Evolutionary conservation across 1,140 invertebrate species (phyloP), one percentile per base, ranked within the genome.

Genomic region (Tetragonula clypearis): DNA sequence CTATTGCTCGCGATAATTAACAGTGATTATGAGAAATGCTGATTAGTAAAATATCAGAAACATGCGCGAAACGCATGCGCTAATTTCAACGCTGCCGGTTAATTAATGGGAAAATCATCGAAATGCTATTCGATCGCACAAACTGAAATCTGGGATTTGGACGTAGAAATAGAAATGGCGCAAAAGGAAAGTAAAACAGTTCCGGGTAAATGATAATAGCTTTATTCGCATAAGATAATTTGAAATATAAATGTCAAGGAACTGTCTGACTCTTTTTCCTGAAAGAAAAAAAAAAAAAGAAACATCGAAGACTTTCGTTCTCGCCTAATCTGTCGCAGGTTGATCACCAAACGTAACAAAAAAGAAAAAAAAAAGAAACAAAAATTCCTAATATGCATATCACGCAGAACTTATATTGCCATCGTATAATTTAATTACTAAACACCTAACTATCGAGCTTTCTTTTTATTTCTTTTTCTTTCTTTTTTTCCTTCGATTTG

Each of bases 241-340:
- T 91, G 88, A 92, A 93, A 92, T 93, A 93, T 94, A 94, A 93
- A 93, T 87, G 90, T 92, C 86, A 93, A 94, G 93, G 93, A 94
- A 94, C 93, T 93, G 88, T 94, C 81, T 91, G 88, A 93, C 90
- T 90, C 92, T 90, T 90, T 92, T 86, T 90, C 78, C 85, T 89
- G 87, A 84, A 91, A 92, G 90, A 41, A 49, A 49, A 49, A 49
- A 49, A 41, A 41, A 6, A 49, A 90, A 91, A 65, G 86, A 91
- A 90, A 88, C 82, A 84, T 87, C 85, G 58, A 83, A 90, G 86
- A 91, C 79, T 90, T 82, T 86, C 80, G 55, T 83, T 85, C 84
- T 41, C 55, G 58, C 9, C 30, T 89, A 79, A 79, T 84, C 65
- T 69, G 26, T 77, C 58, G 12, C 53, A 53, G 19, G 14, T 41